These are phyloP conservation scores for Yponomeuta sedellus DNA, from an alignment of 2,888 invertebrate genomes.

Conservation along the genomic window DNA sequence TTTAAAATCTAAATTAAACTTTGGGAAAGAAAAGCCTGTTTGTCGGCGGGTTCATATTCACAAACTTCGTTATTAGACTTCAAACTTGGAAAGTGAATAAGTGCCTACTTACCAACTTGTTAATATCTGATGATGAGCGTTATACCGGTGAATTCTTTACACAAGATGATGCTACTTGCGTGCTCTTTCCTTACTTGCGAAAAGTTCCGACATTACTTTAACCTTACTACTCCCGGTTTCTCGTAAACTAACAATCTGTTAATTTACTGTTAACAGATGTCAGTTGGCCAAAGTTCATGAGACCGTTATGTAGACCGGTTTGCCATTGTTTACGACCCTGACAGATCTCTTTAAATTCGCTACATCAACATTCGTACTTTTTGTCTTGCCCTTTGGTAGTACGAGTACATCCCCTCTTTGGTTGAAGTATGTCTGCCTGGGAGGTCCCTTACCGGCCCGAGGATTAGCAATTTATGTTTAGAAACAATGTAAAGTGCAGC, in stretches of 20 bases:
- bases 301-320: too few relatives aligned
- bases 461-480: not conserved
- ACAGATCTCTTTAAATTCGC: too few relatives aligned
- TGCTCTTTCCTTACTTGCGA: not conserved
- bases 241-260: too few relatives aligned
- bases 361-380: too few relatives aligned
- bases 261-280: too few relatives aligned
- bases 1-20: slow-evolving; percentile 12
- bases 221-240: not conserved
- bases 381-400: too few relatives aligned
- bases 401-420: too few relatives aligned
- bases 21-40: slow-evolving; percentile 5
- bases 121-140: slow-evolving; percentile 22
- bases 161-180: not conserved
- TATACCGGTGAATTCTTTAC: not conserved
- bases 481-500: not conserved
- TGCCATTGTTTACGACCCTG: too few relatives aligned
- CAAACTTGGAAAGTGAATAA: slow-evolving; percentile 32
- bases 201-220: not conserved
- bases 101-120: slow-evolving; percentile 35
- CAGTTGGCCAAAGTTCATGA: too few relatives aligned
- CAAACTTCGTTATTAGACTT: slow-evolving; percentile 29
- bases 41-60: slow-evolving; percentile 22
- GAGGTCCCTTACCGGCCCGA: too few relatives aligned
- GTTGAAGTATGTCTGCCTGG: too few relatives aligned